phyloP scores from a whole-genome alignment of 2,888 invertebrate genomes.

The Clivina fossor region DNA sequence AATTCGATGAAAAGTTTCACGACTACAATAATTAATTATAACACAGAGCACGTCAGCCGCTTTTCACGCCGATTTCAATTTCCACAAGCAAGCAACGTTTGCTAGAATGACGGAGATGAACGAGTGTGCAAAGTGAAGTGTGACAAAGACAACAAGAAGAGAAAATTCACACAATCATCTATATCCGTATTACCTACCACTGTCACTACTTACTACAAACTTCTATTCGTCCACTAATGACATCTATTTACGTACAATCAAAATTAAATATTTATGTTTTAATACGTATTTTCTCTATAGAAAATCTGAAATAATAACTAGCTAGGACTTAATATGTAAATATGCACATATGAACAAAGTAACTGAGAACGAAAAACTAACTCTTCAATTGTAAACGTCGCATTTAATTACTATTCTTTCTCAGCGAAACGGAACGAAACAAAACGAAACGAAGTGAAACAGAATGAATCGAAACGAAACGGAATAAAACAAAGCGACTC shows the following conservation, averaged over 20 bases:
- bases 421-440: constrained; percentile 17
- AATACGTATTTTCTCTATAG: too few relatives aligned
- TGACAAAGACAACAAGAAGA: constrained; percentile 17
- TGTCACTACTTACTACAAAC: too few relatives aligned
- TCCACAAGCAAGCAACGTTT: constrained; percentile 14
- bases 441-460: too few relatives aligned
- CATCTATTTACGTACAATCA: not conserved
- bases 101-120: not conserved
- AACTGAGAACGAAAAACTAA: too few relatives aligned
- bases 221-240: too few relatives aligned
- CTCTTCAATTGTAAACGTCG: too few relatives aligned
- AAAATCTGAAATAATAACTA: too few relatives aligned
- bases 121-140: constrained; percentile 7
- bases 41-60: constrained; percentile 31
- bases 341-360: too few relatives aligned
- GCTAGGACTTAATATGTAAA: too few relatives aligned
- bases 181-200: too few relatives aligned
- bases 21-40: constrained; percentile 31
- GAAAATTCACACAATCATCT: constrained; percentile 23
- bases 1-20: constrained; percentile 28
- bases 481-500: too few relatives aligned
- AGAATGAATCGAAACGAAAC: too few relatives aligned
- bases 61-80: constrained; percentile 31
- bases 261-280: not conserved
- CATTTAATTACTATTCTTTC: constrained; percentile 28